phyloP scores from a whole-genome alignment of 2,888 invertebrate species.

The Lissocephala sabroskyi region DNA sequence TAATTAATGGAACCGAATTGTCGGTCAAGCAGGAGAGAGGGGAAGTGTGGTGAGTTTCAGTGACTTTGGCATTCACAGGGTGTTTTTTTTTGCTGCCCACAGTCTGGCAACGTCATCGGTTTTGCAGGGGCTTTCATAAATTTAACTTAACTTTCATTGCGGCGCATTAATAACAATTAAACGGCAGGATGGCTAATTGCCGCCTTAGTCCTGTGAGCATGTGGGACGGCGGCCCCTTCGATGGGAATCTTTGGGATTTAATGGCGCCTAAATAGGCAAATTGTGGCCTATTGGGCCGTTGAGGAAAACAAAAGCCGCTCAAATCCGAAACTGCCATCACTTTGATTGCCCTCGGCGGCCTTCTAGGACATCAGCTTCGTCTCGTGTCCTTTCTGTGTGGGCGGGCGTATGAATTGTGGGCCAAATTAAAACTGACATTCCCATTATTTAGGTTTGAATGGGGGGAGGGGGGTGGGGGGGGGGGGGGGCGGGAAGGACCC shows the following conservation, averaged over 20 bases:
- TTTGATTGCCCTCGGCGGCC: too few species aligned
- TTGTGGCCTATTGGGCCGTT: neutral
- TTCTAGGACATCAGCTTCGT: too few species aligned
- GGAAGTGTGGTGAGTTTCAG: neutral
- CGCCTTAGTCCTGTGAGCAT: slow-evolving; percentile 1
- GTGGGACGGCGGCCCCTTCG: too few species aligned
- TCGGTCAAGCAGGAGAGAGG: neutral
- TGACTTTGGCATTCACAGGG: neutral
- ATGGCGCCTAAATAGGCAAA: neutral
- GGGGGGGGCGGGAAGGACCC: too few species aligned
- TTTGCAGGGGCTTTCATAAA: slow-evolving; percentile 36
- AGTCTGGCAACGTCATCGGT: neutral
- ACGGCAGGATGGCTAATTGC: slow-evolving; percentile 44
- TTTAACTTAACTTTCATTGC: slow-evolving; percentile 49
- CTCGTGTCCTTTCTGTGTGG: too few species aligned
- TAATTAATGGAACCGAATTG: slow-evolving; percentile 42
- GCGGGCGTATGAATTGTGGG: slow-evolving; percentile 44
- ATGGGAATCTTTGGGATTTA: neutral
- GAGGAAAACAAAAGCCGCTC: neutral
- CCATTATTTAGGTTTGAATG: slow-evolving; percentile 47
- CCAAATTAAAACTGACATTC: slow-evolving; percentile 62
- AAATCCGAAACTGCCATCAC: too few species aligned
- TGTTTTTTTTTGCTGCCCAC: slow-evolving; percentile 30
- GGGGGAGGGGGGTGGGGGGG: slow-evolving; percentile 6
- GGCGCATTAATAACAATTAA: slow-evolving; percentile 62